Evolutionary conservation across 2,888 invertebrate species (phyloP).

Genomic region (Coelinius sp.): DNA sequence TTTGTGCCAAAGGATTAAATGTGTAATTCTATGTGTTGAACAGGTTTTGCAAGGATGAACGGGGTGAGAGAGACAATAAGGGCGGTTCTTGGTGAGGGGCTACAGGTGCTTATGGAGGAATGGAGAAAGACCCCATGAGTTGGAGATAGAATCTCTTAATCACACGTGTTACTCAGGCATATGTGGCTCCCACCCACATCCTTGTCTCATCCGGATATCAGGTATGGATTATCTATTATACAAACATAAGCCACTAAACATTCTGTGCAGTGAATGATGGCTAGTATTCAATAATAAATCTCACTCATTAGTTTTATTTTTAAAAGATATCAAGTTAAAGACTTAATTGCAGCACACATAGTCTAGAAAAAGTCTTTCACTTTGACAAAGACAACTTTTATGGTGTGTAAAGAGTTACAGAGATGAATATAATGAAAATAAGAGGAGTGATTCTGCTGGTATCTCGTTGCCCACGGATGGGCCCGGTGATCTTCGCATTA

Average conservation of each 20-base stretch:
- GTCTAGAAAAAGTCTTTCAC: background rate
- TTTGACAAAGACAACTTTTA: background rate
- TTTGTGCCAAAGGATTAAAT: background rate
- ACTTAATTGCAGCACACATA: background rate
- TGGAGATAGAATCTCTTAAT: slow-evolving; percentile 67
- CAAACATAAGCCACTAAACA: slow-evolving; percentile 63
- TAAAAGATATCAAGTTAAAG: background rate
- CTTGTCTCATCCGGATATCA: slow-evolving; percentile 57
- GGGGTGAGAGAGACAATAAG: slow-evolving; percentile 52
- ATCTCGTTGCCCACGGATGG: slow-evolving; percentile 24
- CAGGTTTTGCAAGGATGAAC: slow-evolving; percentile 35
- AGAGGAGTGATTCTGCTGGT: slow-evolving; percentile 6
- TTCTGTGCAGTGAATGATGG: slow-evolving; percentile 3
- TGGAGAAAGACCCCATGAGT: slow-evolving; percentile 36
- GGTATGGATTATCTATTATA: slow-evolving; percentile 65
- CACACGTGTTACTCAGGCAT: slow-evolving; percentile 64
- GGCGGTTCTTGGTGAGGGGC: slow-evolving; percentile 52
- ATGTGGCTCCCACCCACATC: slow-evolving; percentile 62
- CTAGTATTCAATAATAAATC: background rate
- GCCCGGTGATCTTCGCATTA: slow-evolving; percentile 49
- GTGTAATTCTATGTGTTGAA: slow-evolving; percentile 2
- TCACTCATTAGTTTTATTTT: slow-evolving; percentile 24
- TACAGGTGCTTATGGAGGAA: slow-evolving; percentile 61
- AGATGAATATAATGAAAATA: slow-evolving; percentile 30
- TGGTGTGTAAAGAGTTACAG: slow-evolving; percentile 22